phyloP scores from a whole-genome alignment of 1,140 invertebrate genomes.

The Tachypleus tridentatus region DNA sequence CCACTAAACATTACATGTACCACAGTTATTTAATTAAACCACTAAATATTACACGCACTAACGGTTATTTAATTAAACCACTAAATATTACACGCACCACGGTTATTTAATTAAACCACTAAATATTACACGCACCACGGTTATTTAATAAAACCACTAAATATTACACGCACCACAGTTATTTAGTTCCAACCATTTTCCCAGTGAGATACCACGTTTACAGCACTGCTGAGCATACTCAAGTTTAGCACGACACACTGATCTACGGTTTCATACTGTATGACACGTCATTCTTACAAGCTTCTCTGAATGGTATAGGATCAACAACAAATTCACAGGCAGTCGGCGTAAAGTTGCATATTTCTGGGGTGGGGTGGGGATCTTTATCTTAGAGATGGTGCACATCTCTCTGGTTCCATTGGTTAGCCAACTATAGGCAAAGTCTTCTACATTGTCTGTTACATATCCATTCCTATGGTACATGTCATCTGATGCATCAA shows the following conservation, averaged over 20 bases:
- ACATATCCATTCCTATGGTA: conserved; percentile 40
- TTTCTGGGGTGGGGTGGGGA: conserved; percentile 33
- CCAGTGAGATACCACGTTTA: conserved; percentile 49
- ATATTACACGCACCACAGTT: conserved; percentile 43
- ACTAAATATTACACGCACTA: too few species aligned
- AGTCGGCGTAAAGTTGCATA: conserved; percentile 19
- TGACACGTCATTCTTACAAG: conserved; percentile 55
- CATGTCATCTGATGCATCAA: conserved; percentile 49
- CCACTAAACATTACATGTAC: too few species aligned
- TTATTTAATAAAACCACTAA: conserved; percentile 31
- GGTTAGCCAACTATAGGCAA: conserved; percentile 49
- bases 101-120: too few species aligned
- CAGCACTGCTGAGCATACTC: conserved; percentile 59
- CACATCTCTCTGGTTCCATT: conserved; percentile 30
- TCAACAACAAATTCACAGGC: conserved; percentile 39
- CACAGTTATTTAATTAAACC: too few species aligned
- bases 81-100: too few species aligned
- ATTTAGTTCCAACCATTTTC: conserved; percentile 48
- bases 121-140: conserved; percentile 27
- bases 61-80: too few species aligned
- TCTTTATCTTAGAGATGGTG: conserved; percentile 19
- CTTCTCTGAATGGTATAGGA: conserved; percentile 47
- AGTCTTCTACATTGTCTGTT: conserved; percentile 38
- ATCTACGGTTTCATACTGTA: conserved; percentile 33
- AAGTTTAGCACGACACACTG: conserved; percentile 49